Percentiles rank a stretch among this genome's conserved stretches.
phyloP scores from a whole-genome alignment of 2,797 vertebrate genomes.

The Bryconaethiops microstoma region DNA sequence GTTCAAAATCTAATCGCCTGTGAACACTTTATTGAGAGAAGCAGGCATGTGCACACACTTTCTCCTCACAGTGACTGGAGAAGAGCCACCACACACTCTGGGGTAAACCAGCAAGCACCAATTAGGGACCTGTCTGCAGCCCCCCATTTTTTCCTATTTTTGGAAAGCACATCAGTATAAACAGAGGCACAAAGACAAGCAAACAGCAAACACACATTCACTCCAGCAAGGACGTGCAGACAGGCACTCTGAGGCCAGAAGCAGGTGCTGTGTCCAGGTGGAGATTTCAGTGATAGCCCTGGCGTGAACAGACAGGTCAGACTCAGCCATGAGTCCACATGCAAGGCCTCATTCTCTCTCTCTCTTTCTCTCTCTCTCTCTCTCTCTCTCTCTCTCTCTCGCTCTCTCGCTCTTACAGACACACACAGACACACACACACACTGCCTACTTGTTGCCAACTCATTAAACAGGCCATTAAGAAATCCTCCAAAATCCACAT shows the following conservation, averaged over 20 bases:
- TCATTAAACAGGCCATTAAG: conserved; percentile 50
- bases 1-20: no score
- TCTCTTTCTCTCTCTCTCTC: conserved; percentile 15
- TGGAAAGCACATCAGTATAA: conserved; percentile 30
- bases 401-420: conserved; percentile 10
- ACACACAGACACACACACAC: conserved; percentile 33
- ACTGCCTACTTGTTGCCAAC: conserved; percentile 44
- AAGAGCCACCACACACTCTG: background rate
- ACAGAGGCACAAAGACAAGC: conserved; percentile 12
- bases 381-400: conserved; percentile 11
- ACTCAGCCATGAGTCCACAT: conserved; percentile 14
- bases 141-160: conserved; percentile 16
- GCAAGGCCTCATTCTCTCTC: conserved; percentile 40
- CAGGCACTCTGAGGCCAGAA: conserved; percentile 13
- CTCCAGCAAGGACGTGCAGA: conserved; percentile 14
- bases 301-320: conserved; percentile 25
- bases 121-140: background rate
- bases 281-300: conserved; percentile 37
- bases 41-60: background rate
- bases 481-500: conserved; percentile 43
- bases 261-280: conserved; percentile 49
- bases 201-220: conserved; percentile 19
- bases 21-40: no score
- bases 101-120: background rate
- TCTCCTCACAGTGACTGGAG: background rate